Conservation (phyloP, 2,113 vertebrate genomes). For the Psittacus erithacus region DNA sequence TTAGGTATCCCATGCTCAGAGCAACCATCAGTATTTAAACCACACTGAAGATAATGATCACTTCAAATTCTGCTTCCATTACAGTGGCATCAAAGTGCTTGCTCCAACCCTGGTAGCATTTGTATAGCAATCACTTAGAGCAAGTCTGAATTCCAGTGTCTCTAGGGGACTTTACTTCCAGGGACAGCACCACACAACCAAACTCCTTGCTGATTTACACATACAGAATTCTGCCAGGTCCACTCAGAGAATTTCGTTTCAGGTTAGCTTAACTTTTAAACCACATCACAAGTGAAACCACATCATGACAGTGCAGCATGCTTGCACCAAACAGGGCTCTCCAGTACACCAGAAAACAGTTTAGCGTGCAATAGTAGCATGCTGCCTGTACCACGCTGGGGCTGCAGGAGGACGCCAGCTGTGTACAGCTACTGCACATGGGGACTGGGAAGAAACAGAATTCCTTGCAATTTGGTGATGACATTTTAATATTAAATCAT, state of each 20-base stretch:
- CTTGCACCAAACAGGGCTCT: background rate
- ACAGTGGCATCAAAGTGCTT: background rate
- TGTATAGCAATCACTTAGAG: background rate
- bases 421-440: background rate
- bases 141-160: accelerated
- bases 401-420: background rate
- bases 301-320: background rate
- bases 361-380: accelerated
- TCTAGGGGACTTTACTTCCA: background rate
- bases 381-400: background rate
- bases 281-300: background rate
- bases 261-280: background rate
- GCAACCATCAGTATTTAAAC: background rate
- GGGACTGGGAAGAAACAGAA: background rate
- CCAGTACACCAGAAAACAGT: background rate
- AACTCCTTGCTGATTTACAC: too few species aligned
- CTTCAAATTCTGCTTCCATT: background rate
- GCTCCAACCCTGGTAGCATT: background rate
- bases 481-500: conserved; percentile 14
- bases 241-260: background rate
- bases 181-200: background rate
- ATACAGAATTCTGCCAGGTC: background rate
- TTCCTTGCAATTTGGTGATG: background rate
- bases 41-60: background rate
- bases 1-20: background rate